Conservation (phyloP, 2,113 vertebrate species). For the Triplophysa dalaica region DNA sequence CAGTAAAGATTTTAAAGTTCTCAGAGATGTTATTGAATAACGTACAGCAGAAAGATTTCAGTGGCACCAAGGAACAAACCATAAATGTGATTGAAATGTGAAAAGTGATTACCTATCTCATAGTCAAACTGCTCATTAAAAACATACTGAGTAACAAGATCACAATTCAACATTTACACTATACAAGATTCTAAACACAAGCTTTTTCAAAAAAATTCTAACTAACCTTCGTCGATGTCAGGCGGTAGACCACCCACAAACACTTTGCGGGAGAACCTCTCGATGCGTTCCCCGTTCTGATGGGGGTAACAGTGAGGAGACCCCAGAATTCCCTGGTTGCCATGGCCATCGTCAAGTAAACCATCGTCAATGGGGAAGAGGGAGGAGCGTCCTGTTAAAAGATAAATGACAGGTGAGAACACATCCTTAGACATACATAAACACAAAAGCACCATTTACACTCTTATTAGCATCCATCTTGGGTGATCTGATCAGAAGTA, state of each 20-base stretch:
- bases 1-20: neutral
- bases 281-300: constrained; percentile 93
- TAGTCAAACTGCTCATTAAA: neutral
- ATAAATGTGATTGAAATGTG: neutral
- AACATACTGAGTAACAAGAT: neutral
- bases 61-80: neutral
- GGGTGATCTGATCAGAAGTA: too few species aligned
- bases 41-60: too few species aligned
- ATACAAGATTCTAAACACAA: too few species aligned
- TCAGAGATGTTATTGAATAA: neutral
- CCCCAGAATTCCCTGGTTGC: constrained; percentile 88
- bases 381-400: constrained; percentile 86
- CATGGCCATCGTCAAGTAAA: constrained; percentile 90
- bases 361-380: constrained; percentile 96
- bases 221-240: constrained; percentile 94
- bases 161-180: neutral
- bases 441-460: neutral
- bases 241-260: constrained; percentile 96
- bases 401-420: constrained; percentile 21
- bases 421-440: neutral
- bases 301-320: constrained; percentile 90
- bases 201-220: neutral
- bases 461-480: too few species aligned
- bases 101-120: neutral
- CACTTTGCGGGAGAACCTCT: constrained; percentile 96